These are phyloP conservation scores for Rynchops niger DNA, from an alignment of 2,113 vertebrate genomes.

Conservation along the genomic window DNA sequence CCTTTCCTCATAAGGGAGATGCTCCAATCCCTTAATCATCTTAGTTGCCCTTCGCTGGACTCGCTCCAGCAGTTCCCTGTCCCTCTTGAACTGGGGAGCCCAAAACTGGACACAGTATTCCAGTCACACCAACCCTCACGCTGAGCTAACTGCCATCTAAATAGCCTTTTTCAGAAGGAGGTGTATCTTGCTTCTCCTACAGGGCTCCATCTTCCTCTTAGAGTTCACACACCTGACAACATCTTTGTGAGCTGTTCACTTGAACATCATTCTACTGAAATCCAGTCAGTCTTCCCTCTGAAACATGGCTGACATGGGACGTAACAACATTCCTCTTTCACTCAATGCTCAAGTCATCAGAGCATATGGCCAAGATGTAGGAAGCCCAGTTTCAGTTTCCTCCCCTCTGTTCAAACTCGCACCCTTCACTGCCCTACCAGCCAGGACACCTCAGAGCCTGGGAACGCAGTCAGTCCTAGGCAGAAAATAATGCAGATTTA, in stretches of 20 bases:
- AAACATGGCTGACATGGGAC: neutral
- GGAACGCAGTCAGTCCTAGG: neutral
- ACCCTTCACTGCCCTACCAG: neutral
- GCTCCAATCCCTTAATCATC: too few species aligned
- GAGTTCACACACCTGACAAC: neutral
- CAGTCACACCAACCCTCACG: rapidly evolving
- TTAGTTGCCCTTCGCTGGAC: too few species aligned
- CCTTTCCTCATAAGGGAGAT: too few species aligned
- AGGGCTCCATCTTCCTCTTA: neutral
- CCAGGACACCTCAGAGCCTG: neutral
- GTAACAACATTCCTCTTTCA: neutral
- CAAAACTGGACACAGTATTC: too few species aligned
- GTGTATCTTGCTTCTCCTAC: neutral
- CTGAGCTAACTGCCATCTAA: neutral
- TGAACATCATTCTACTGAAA: neutral
- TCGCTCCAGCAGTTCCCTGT: too few species aligned
- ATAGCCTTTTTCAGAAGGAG: neutral
- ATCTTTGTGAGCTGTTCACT: neutral
- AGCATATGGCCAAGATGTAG: neutral
- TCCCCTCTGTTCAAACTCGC: neutral
- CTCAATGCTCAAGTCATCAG: neutral
- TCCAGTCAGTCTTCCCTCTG: neutral
- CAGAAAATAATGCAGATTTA: neutral
- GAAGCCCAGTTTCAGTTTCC: neutral
- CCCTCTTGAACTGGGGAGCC: too few species aligned